Percentiles rank a stretch among this genome's conserved stretches.
These are phyloP conservation scores for Diachrysia chrysitis DNA, from an alignment of 2,888 invertebrate genomes.

Conservation along the genomic window DNA sequence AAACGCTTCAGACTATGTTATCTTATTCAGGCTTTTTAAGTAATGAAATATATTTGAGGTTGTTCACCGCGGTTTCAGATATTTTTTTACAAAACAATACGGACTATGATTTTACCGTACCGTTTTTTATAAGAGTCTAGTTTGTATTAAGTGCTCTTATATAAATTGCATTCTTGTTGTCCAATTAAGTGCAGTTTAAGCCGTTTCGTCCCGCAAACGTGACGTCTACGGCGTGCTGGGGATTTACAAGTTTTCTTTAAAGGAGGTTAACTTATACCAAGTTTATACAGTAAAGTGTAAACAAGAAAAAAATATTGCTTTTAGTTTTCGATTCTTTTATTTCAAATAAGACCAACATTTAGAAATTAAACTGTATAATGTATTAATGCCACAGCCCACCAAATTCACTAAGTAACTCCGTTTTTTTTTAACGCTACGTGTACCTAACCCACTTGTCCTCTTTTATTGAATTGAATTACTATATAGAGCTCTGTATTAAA, in stretches of 20 bases:
- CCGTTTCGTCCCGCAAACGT: constrained; percentile 32
- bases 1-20: constrained; percentile 1
- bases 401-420: no score
- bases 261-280: constrained; percentile 24
- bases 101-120: neutral
- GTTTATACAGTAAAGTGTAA: constrained; percentile 24
- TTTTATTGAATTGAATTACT: no score
- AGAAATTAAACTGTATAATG: no score
- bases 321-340: neutral
- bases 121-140: neutral
- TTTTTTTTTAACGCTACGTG: no score
- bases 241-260: constrained; percentile 34
- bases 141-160: constrained; percentile 14
- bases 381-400: no score
- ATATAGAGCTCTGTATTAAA: no score
- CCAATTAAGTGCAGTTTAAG: constrained; percentile 39
- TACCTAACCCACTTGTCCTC: no score
- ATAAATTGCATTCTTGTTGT: constrained; percentile 40
- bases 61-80: neutral
- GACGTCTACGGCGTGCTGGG: constrained; percentile 26
- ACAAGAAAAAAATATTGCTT: constrained; percentile 3
- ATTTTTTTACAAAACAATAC: neutral
- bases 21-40: neutral
- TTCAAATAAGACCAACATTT: no score
- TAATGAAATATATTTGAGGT: constrained; percentile 3